A percentile compares a stretch with the other conserved stretches of the same genome.
phyloP scores from a whole-genome alignment of 2,888 invertebrate genomes.

The Petrophora chlorosata region DNA sequence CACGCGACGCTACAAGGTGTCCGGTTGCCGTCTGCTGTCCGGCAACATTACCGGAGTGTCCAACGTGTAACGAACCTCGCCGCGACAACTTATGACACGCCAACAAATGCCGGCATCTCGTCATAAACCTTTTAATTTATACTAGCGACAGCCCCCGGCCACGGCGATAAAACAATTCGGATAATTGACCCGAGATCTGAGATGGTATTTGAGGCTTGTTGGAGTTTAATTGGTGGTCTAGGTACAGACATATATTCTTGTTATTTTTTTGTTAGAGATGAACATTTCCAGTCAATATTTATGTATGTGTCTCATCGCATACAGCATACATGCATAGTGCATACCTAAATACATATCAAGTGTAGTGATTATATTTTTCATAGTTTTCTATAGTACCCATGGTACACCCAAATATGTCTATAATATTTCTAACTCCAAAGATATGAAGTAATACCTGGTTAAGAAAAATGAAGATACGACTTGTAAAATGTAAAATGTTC shows the following conservation, averaged over 20 bases:
- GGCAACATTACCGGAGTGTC: constrained; percentile 63
- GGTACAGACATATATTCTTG: constrained; percentile 5
- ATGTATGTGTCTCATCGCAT: no score
- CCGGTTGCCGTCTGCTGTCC: constrained; percentile 61
- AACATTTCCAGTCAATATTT: no score
- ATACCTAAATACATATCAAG: no score
- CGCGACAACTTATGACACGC: constrained; percentile 74
- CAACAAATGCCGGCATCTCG: constrained; percentile 66
- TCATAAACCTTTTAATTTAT: constrained; percentile 57
- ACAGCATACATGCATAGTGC: no score
- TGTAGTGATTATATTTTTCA: no score
- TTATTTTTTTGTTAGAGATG: not conserved
- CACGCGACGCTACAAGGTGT: constrained; percentile 52
- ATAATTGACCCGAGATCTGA: constrained; percentile 17
- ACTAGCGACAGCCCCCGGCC: constrained; percentile 48
- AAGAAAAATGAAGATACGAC: no score
- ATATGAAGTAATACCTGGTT: no score
- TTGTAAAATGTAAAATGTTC: no score
- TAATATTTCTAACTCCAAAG: no score
- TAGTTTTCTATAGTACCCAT: no score
- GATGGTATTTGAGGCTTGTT: constrained; percentile 10
- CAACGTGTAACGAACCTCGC: constrained; percentile 63
- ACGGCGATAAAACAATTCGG: constrained; percentile 27
- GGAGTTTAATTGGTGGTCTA: constrained; percentile 16
- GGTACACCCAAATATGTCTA: no score